phyloP scores from a whole-genome alignment of 1,140 invertebrate species.

The Parapsyche elsis region DNA sequence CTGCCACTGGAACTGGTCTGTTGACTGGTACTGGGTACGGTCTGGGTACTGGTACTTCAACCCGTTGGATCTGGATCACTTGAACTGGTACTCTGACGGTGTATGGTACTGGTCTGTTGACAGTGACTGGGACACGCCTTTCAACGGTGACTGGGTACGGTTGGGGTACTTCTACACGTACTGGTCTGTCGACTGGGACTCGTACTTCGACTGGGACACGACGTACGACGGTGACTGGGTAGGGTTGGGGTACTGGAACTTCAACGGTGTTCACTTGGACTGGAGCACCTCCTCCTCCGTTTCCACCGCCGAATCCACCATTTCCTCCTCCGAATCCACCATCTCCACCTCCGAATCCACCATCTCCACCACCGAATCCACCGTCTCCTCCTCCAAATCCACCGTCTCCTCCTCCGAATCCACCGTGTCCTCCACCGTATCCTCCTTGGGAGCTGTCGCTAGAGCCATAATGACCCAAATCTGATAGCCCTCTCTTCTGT shows the following conservation, averaged over 20 bases:
- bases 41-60: slow-evolving; percentile 57
- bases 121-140: slow-evolving; percentile 64
- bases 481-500: slow-evolving; percentile 53
- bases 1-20: slow-evolving; percentile 60
- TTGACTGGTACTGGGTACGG: slow-evolving; percentile 59
- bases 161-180: slow-evolving; percentile 67
- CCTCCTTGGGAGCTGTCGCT: slow-evolving; percentile 30
- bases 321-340: slow-evolving; percentile 23
- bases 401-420: neutral
- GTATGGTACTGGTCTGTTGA: slow-evolving; percentile 66
- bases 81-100: slow-evolving; percentile 69
- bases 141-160: slow-evolving; percentile 66
- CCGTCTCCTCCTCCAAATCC: slow-evolving; percentile 19
- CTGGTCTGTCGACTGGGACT: slow-evolving; percentile 67
- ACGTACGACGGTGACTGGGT: slow-evolving; percentile 60
- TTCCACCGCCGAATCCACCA: neutral
- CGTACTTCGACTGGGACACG: slow-evolving; percentile 59
- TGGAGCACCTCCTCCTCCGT: neutral
- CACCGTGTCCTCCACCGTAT: slow-evolving; percentile 28
- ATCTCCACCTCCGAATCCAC: neutral
- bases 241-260: slow-evolving; percentile 61
- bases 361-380: slow-evolving; percentile 12
- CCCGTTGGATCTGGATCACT: slow-evolving; percentile 60
- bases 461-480: slow-evolving; percentile 30
- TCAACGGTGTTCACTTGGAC: slow-evolving; percentile 55